phyloP scores from a whole-genome alignment of 2,113 vertebrate species.

The Hystrix brachyura region DNA sequence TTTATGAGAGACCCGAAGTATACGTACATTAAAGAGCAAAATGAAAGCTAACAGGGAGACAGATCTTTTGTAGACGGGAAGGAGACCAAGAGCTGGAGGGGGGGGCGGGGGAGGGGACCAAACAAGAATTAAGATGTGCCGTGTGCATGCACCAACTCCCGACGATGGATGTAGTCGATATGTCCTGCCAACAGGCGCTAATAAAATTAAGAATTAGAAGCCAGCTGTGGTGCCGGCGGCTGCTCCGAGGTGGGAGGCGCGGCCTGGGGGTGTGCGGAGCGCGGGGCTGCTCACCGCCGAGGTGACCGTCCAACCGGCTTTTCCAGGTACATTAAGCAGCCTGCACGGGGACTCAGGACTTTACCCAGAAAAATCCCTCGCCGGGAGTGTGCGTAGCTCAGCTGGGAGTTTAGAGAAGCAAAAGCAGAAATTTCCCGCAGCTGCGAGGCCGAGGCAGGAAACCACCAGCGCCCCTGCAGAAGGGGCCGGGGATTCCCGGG shows the following conservation, averaged over 20 bases:
- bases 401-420: conserved; percentile 43
- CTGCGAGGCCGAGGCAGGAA: conserved; percentile 73
- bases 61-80: neutral
- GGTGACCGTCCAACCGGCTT: conserved; percentile 59
- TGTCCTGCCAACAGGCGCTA: too few species aligned
- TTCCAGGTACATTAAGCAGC: conserved; percentile 38
- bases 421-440: conserved; percentile 71
- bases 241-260: too few species aligned
- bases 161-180: neutral
- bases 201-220: neutral
- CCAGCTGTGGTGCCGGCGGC: neutral
- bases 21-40: neutral
- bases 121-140: neutral
- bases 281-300: conserved; percentile 5
- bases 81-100: neutral
- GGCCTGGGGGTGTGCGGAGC: too few species aligned
- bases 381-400: neutral
- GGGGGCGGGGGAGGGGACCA: too few species aligned
- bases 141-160: neutral
- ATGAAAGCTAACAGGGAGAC: neutral
- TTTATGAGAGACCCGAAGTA: neutral
- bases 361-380: conserved; percentile 71
- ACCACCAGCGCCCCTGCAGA: conserved; percentile 73
- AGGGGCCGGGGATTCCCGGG: conserved; percentile 39
- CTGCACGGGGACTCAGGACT: conserved; percentile 40